These are phyloP conservation scores for Rhinichthys klamathensis DNA, from an alignment of 2,113 vertebrate species.

Conservation along the genomic window DNA sequence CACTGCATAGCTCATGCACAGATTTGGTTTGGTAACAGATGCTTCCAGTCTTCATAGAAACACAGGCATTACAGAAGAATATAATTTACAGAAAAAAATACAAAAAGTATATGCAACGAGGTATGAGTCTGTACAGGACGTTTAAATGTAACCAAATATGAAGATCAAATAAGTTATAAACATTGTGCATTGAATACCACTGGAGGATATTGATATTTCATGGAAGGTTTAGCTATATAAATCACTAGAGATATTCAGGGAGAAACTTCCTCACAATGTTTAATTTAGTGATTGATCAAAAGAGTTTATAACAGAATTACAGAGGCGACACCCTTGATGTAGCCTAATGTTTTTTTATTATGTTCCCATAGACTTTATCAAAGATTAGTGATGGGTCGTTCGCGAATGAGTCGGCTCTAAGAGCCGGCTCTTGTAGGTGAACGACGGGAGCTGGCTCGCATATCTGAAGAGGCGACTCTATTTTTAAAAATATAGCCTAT, in stretches of 20 bases:
- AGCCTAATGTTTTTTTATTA: background rate
- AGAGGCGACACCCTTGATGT: background rate
- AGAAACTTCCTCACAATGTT: too few relatives aligned
- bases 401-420: too few relatives aligned
- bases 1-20: background rate
- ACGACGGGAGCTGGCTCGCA: too few relatives aligned
- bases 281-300: background rate
- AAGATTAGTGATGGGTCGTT: too few relatives aligned
- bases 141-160: background rate
- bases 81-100: background rate
- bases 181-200: background rate
- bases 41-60: background rate
- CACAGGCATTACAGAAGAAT: background rate
- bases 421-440: too few relatives aligned
- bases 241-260: background rate
- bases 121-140: background rate
- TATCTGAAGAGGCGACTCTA: too few relatives aligned
- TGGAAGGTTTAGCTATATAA: background rate
- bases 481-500: too few relatives aligned
- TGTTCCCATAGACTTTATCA: background rate
- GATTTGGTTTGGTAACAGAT: background rate
- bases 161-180: background rate
- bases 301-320: background rate
- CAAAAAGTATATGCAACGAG: background rate
- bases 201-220: background rate